These are phyloP conservation scores for Eufriesea mexicana DNA, from an alignment of 1,140 invertebrate species.

Conservation along the genomic window DNA sequence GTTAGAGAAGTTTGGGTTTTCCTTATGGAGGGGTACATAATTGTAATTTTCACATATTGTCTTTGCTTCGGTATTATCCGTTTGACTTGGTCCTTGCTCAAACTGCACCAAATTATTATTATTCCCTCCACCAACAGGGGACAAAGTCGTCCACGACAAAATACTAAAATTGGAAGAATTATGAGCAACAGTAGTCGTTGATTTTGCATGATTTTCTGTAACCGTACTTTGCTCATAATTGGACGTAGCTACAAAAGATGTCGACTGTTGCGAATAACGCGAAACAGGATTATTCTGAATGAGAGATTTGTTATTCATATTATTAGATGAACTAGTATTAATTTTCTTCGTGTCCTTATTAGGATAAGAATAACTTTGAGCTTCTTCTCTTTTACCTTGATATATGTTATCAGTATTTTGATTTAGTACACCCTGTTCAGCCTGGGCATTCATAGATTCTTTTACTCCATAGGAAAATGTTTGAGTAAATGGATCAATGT, in stretches of 20 bases:
- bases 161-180: constrained; percentile 81
- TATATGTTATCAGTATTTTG: constrained; percentile 48
- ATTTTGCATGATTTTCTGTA: constrained; percentile 71
- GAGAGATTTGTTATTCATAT: constrained; percentile 49
- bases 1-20: constrained; percentile 68
- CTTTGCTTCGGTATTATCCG: constrained; percentile 73
- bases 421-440: constrained; percentile 49
- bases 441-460: constrained; percentile 38
- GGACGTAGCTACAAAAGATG: constrained; percentile 67
- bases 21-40: constrained; percentile 76
- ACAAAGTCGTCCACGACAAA: constrained; percentile 80
- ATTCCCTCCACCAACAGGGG: constrained; percentile 69
- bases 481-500: constrained; percentile 67
- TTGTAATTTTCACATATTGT: constrained; percentile 77
- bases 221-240: constrained; percentile 75
- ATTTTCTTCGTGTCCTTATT: constrained; percentile 67
- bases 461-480: constrained; percentile 65
- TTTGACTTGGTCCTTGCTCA: constrained; percentile 67
- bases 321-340: constrained; percentile 43
- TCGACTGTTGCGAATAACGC: constrained; percentile 71
- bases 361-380: constrained; percentile 62
- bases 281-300: constrained; percentile 48
- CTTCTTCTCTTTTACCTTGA: constrained; percentile 49
- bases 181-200: constrained; percentile 79
- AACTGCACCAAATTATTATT: constrained; percentile 71